Evolutionary conservation across 1,140 invertebrate genomes (phyloP), one percentile per base, ranked within the genome.

Genomic region (Danaus plexippus): DNA sequence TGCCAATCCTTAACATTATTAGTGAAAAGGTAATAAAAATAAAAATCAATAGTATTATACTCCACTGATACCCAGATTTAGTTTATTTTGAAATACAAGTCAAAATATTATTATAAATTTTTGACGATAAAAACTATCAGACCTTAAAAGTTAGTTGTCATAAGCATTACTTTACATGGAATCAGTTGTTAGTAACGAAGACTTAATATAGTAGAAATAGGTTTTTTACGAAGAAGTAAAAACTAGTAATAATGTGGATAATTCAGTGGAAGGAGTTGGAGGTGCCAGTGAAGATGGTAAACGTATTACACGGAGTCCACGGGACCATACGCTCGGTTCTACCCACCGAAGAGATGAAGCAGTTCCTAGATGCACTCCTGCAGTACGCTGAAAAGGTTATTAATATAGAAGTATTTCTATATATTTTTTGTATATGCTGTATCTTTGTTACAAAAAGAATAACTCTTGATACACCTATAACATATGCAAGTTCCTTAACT

Each of bases 361-460:
- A 88, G n/a, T 85, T 93, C 55, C 68, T 90, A 9, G 82, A 88
- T 43, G 75, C 80, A 2, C 66, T 89, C 40, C 65, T 68, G 66
- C 57, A 88, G 22, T 94, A 94, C 69, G 61, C 92, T 6, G 74
- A 89, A 46, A 92, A 92, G 88, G 88, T 89, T 56, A 13, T 10
- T 51, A 13, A 13, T 43, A 54, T 9, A 12, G 2, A 43, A 9
- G 46, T 46, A 53, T 40, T 58, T 32, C 11, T 45, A 3, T n/a
- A 12, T 7, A 45, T 45, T n/a, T 11, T 10, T 45, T 45, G 12
- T 45, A 10, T 45, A 45, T 45, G 9, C 11, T 9, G 4, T 45
- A 45, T 5, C 43, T 11, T 0, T 45, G 4, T 5, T 18, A 41
- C 9, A 1, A 13, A 47, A 47, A 47, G 15, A 13, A 47, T 15